Conservation (phyloP, 1,140 invertebrate genomes). For the Geopemphigus sp. region DNA sequence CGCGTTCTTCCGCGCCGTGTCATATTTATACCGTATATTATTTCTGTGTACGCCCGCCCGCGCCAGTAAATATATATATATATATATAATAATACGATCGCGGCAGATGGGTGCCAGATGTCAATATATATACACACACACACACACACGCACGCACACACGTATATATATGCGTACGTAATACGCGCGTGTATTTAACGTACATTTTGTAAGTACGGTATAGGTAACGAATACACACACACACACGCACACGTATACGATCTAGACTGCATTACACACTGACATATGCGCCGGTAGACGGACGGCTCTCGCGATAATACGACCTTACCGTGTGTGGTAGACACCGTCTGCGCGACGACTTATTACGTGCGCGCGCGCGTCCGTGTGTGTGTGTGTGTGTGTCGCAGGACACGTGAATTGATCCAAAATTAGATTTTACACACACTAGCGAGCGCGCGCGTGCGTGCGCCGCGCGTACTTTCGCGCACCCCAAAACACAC, state of each 20-base stretch:
- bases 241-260: too few relatives aligned
- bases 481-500: slow-evolving; percentile 16
- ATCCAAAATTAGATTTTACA: slow-evolving; percentile 37
- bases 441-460: neutral
- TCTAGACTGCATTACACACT: neutral
- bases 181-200: neutral
- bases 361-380: neutral
- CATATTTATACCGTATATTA: neutral
- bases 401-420: slow-evolving; percentile 2
- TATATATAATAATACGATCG: slow-evolving; percentile 26
- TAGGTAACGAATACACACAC: too few relatives aligned
- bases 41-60: neutral
- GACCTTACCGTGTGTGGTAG: slow-evolving; percentile 27
- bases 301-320: neutral
- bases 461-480: neutral
- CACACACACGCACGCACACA: slow-evolving; percentile 1
- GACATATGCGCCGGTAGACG: slow-evolving; percentile 22
- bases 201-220: neutral
- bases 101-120: slow-evolving; percentile 48
- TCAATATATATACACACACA: slow-evolving; percentile 21
- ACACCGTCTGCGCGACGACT: neutral
- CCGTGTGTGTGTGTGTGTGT: neutral
- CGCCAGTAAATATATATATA: neutral
- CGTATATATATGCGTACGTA: neutral
- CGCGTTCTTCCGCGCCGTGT: too few relatives aligned